A percentile compares a stretch with the other conserved stretches of the same genome.
phyloP scores from a whole-genome alignment of 2,797 vertebrate species.

The Acanthurus lineatus region DNA sequence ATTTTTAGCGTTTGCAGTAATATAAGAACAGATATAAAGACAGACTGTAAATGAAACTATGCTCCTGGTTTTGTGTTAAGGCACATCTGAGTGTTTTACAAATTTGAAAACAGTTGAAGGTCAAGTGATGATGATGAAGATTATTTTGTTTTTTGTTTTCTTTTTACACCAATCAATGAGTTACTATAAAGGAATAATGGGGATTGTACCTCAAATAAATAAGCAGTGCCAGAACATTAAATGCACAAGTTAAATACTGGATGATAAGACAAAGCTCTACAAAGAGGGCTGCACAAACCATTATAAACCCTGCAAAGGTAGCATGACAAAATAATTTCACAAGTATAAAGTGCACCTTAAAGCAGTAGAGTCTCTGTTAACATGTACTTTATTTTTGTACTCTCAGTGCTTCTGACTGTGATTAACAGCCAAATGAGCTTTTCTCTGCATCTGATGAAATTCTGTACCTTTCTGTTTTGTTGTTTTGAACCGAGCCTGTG shows the following conservation, averaged over 20 bases:
- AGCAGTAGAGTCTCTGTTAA: not conserved
- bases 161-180: not conserved
- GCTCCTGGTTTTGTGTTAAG: not conserved
- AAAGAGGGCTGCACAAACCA: not conserved
- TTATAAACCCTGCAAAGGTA: not conserved
- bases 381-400: not conserved
- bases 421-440: slow-evolving; percentile 2
- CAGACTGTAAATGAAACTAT: not conserved
- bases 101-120: not conserved
- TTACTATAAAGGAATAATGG: not conserved
- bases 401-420: not conserved
- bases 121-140: too few species aligned
- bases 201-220: not conserved
- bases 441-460: slow-evolving; percentile 14
- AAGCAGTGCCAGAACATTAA: not conserved
- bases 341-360: not conserved
- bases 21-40: not conserved
- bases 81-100: not conserved
- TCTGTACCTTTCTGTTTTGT: slow-evolving; percentile 2
- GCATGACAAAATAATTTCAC: not conserved
- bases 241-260: not conserved
- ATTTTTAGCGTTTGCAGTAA: not conserved
- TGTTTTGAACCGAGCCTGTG: slow-evolving; percentile 23
- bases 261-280: not conserved
- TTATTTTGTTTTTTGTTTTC: too few species aligned